These are phyloP conservation scores for Melieria omissa DNA, from an alignment of 2,888 invertebrate genomes.

Conservation along the genomic window DNA sequence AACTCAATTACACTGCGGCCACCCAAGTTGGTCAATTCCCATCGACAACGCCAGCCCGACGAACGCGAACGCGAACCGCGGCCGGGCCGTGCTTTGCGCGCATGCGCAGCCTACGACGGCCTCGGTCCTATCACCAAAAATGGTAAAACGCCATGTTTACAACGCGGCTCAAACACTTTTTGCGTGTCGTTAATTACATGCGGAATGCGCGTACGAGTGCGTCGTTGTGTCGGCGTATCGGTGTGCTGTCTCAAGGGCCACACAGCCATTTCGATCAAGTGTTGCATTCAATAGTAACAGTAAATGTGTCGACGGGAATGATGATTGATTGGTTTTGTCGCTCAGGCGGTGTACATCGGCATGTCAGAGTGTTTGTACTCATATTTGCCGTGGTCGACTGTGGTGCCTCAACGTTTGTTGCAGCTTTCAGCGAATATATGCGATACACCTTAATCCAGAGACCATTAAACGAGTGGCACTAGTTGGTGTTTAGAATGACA, in stretches of 20 bases:
- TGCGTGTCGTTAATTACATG: constrained; percentile 48
- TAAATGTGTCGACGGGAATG: constrained; percentile 49
- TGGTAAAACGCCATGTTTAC: background rate
- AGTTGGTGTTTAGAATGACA: too few species aligned
- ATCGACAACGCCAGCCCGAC: too few species aligned
- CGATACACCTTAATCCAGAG: too few species aligned
- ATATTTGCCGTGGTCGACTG: too few species aligned
- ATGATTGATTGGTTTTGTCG: constrained; percentile 47
- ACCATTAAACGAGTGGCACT: too few species aligned
- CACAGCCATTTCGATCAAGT: background rate
- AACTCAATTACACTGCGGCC: background rate
- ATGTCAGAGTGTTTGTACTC: too few species aligned
- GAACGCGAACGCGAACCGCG: too few species aligned
- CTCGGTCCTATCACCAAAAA: background rate
- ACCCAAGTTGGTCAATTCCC: background rate
- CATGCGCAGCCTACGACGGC: background rate
- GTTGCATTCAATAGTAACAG: constrained; percentile 36
- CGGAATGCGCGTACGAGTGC: constrained; percentile 14
- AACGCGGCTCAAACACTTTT: constrained; percentile 27
- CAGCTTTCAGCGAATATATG: too few species aligned
- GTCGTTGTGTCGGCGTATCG: too few species aligned
- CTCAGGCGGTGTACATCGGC: background rate
- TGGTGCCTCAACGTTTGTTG: too few species aligned
- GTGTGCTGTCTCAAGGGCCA: constrained; percentile 2
- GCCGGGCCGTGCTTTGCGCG: too few species aligned